A percentile compares a stretch with the other conserved stretches of the same genome.
Evolutionary conservation across 2,113 vertebrate species (phyloP).

Genomic region (Aegithalos caudatus): DNA sequence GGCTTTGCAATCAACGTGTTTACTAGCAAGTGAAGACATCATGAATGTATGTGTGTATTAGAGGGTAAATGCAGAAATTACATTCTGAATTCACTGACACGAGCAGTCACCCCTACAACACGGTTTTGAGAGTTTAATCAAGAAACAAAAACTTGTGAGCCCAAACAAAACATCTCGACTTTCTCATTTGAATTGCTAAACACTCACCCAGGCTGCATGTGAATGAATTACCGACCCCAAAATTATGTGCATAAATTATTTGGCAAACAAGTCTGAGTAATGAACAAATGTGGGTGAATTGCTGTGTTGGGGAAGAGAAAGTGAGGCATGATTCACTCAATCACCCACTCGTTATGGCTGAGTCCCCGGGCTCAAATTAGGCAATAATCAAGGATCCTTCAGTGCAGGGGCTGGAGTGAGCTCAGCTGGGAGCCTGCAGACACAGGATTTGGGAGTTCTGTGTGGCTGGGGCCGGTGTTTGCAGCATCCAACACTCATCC

Average conservation of each 20-base stretch:
- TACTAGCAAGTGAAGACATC: conserved; percentile 2
- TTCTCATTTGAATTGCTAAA: conserved; percentile 59
- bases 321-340: conserved; percentile 21
- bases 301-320: conserved; percentile 39
- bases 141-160: conserved; percentile 50
- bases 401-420: neutral
- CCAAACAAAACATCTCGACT: conserved; percentile 56
- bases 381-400: conserved; percentile 43
- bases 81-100: neutral
- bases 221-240: conserved; percentile 19
- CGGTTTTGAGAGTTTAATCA: conserved; percentile 26
- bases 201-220: neutral
- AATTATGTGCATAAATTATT: conserved; percentile 64
- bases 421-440: neutral
- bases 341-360: conserved; percentile 40
- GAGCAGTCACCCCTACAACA: conserved; percentile 7
- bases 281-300: conserved; percentile 52
- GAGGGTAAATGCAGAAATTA: conserved; percentile 32
- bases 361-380: conserved; percentile 57
- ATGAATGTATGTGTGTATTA: neutral
- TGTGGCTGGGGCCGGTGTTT: neutral
- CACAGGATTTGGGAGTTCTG: neutral
- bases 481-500: neutral
- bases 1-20: neutral
- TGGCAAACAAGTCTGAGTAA: conserved; percentile 61